These are phyloP conservation scores for Enteromius treurensis DNA, from an alignment of 2,797 vertebrate genomes.

Conservation along the genomic window DNA sequence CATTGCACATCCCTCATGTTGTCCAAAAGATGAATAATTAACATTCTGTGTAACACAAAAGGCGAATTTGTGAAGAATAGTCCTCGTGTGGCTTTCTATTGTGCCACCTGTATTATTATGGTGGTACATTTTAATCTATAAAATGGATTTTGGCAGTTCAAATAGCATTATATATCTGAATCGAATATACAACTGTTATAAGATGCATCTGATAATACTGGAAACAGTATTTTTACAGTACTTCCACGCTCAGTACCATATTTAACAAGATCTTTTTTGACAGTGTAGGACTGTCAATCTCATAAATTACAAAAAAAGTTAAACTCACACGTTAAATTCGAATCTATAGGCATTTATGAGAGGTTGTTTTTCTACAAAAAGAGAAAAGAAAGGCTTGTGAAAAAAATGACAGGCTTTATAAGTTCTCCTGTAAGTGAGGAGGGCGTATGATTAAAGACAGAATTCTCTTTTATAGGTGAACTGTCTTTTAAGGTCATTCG, in stretches of 20 bases:
- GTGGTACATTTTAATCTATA: neutral
- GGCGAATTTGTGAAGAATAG: neutral
- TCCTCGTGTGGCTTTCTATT: too few relatives aligned
- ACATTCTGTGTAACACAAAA: neutral
- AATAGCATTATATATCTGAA: neutral
- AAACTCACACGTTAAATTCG: neutral
- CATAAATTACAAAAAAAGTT: neutral
- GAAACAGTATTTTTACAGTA: neutral
- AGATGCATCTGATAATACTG: neutral
- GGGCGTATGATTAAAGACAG: conserved; percentile 3
- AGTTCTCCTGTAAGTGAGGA: conserved; percentile 18
- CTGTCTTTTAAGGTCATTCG: neutral
- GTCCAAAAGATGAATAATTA: neutral
- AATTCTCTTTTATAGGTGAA: neutral
- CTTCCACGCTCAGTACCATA: neutral
- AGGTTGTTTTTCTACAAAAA: neutral
- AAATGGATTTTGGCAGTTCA: neutral
- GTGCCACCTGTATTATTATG: neutral
- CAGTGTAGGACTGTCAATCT: too few relatives aligned
- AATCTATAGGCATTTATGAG: neutral
- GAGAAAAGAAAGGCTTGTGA: neutral
- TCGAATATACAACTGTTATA: neutral
- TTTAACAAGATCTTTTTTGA: neutral
- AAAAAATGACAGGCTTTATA: neutral
- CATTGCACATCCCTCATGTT: neutral